These are phyloP conservation scores for Sciaenops ocellatus DNA, from an alignment of 2,797 vertebrate genomes.

Conservation along the genomic window DNA sequence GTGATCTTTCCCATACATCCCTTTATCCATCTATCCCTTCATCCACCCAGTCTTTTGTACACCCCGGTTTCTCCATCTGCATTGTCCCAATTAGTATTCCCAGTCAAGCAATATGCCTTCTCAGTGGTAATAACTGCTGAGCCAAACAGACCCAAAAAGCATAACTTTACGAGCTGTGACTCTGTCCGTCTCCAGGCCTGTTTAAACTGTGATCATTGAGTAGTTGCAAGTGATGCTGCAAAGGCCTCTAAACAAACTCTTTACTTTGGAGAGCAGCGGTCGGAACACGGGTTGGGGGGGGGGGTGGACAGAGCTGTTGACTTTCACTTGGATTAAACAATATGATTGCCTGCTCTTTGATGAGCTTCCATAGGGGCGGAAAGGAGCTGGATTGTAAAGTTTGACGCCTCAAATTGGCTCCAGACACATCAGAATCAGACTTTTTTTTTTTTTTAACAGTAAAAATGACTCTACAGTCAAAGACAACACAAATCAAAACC, in stretches of 20 bases:
- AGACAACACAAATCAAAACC: not conserved
- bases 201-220: constrained; percentile 61
- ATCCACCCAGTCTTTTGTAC: not conserved
- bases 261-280: constrained; percentile 35
- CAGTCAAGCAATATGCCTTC: constrained; percentile 50
- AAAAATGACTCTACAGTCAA: not conserved
- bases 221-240: constrained; percentile 47
- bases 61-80: constrained; percentile 21
- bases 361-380: constrained; percentile 24
- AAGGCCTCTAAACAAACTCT: constrained; percentile 55
- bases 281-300: constrained; percentile 9
- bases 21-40: constrained; percentile 13
- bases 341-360: constrained; percentile 35
- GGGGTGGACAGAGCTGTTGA: constrained; percentile 21
- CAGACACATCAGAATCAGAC: not conserved
- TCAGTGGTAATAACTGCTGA: constrained; percentile 54
- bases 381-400: constrained; percentile 17
- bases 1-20: constrained; percentile 12
- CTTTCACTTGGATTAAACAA: constrained; percentile 26
- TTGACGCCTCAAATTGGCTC: constrained; percentile 14
- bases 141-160: constrained; percentile 57
- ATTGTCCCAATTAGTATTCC: constrained; percentile 58
- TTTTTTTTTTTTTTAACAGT: not conserved
- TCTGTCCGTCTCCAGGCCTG: constrained; percentile 48
- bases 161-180: constrained; percentile 74